Percentiles rank a stretch among this genome's conserved stretches.
phyloP scores from a whole-genome alignment of 2,888 invertebrate genomes.

The Agonum fuliginosum region DNA sequence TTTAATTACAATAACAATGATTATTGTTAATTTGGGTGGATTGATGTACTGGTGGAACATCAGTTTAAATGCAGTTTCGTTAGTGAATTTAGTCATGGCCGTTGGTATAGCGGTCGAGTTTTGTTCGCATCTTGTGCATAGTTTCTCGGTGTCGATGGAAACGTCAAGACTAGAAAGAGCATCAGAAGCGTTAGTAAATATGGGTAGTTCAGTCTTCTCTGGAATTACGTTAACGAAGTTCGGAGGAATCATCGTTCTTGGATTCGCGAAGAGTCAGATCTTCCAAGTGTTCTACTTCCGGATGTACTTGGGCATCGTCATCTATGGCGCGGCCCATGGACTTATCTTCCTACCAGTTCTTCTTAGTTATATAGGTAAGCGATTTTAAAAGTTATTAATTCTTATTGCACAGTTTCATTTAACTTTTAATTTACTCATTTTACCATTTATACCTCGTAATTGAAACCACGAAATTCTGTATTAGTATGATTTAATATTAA shows the following conservation, averaged over 20 bases:
- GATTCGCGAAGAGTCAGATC: slow-evolving; percentile 98
- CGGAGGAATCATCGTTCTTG: slow-evolving; percentile 96
- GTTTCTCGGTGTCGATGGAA: slow-evolving; percentile 88
- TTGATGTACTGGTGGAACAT: slow-evolving; percentile 99
- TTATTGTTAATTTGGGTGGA: slow-evolving; percentile 93
- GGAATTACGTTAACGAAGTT: slow-evolving; percentile 99
- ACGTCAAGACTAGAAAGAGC: slow-evolving; percentile 85
- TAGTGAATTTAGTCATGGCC: slow-evolving; percentile 98
- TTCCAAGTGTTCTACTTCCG: slow-evolving; percentile 97
- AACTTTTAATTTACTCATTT: neutral
- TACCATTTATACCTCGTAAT: too few species aligned
- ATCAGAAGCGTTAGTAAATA: slow-evolving; percentile 87
- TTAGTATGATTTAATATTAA: too few species aligned
- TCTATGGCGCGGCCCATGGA: slow-evolving; percentile 97
- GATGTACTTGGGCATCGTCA: slow-evolving; percentile 98
- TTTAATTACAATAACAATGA: slow-evolving; percentile 94
- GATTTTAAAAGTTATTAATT: slow-evolving; percentile 31
- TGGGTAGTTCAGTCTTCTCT: slow-evolving; percentile 97
- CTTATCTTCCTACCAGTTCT: slow-evolving; percentile 98
- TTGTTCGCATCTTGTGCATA: slow-evolving; percentile 96
- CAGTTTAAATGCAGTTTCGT: slow-evolving; percentile 95
- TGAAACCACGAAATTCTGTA: too few species aligned
- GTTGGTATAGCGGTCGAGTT: slow-evolving; percentile 99
- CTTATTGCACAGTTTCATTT: slow-evolving; percentile 28
- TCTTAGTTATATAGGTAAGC: slow-evolving; percentile 96